These are phyloP conservation scores for Thamnaconus septentrionalis DNA, from an alignment of 2,113 vertebrate genomes.

Conservation along the genomic window DNA sequence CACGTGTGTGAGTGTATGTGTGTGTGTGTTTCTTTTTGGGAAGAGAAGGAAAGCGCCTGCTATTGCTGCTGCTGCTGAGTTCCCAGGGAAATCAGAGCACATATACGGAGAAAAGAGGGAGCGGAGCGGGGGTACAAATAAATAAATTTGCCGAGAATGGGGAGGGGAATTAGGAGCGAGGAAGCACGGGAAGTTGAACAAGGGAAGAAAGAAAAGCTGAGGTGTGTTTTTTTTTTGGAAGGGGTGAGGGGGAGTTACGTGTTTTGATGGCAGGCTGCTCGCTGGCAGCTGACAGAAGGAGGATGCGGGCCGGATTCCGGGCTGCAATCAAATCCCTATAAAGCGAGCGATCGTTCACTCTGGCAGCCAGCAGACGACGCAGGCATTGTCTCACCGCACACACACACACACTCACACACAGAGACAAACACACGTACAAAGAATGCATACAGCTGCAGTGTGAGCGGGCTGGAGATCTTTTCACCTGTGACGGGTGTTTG, in stretches of 20 bases:
- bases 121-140: conserved; percentile 17
- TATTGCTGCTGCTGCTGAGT: conserved; percentile 36
- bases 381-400: conserved; percentile 51
- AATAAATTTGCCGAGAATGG: conserved; percentile 39
- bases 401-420: conserved; percentile 10
- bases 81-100: conserved; percentile 70
- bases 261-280: conserved; percentile 49
- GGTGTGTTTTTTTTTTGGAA: conserved; percentile 15
- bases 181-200: conserved; percentile 24
- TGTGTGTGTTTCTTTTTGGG: background rate
- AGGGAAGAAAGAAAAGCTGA: conserved; percentile 40
- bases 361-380: conserved; percentile 15
- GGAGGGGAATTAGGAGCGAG: conserved; percentile 43
- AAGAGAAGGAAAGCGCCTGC: conserved; percentile 19
- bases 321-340: conserved; percentile 73
- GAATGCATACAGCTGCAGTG: no score
- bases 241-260: no score
- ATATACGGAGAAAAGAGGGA: conserved; percentile 16
- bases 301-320: conserved; percentile 58
- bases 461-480: no score
- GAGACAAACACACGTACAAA: no score
- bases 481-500: no score
- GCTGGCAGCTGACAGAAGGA: conserved; percentile 59
- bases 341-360: conserved; percentile 75
- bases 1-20: background rate